A percentile compares a stretch with the other conserved stretches of the same genome.
Conservation (phyloP, 2,113 vertebrate species). For the Pseudorasbora parva region DNA sequence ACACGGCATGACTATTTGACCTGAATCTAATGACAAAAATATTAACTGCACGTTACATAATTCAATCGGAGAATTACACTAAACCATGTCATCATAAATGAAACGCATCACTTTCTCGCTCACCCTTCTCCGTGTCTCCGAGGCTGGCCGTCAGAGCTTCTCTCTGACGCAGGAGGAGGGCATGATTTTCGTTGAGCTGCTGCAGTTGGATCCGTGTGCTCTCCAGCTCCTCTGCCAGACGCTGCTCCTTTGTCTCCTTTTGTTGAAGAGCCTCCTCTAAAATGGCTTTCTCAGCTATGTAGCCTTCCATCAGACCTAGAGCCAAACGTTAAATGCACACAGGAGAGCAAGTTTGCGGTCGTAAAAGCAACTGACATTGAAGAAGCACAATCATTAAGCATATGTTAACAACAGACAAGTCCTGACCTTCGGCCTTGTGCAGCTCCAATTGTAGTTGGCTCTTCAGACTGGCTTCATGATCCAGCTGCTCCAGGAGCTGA, state of each 20-base stretch:
- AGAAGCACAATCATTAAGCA: neutral
- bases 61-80: neutral
- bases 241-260: conserved; percentile 84
- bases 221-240: conserved; percentile 85
- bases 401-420: neutral
- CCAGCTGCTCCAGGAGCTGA: conserved; percentile 80
- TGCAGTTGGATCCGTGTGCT: conserved; percentile 75
- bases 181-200: conserved; percentile 74
- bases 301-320: conserved; percentile 88
- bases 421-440: conserved; percentile 89
- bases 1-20: neutral
- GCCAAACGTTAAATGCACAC: neutral
- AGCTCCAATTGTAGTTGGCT: conserved; percentile 82
- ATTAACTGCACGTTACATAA: neutral
- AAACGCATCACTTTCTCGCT: conserved; percentile 1
- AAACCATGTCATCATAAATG: neutral
- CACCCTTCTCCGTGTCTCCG: conserved; percentile 76
- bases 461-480: conserved; percentile 78
- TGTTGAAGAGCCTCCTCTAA: conserved; percentile 83
- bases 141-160: conserved; percentile 69
- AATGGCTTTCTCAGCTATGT: conserved; percentile 81
- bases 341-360: neutral
- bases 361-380: neutral
- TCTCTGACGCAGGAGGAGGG: conserved; percentile 68
- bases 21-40: too few species aligned